Evolutionary conservation across 2,113 vertebrate species (phyloP), one percentile per base, ranked within the genome.

Genomic region (Ceyx cyanopectus): DNA sequence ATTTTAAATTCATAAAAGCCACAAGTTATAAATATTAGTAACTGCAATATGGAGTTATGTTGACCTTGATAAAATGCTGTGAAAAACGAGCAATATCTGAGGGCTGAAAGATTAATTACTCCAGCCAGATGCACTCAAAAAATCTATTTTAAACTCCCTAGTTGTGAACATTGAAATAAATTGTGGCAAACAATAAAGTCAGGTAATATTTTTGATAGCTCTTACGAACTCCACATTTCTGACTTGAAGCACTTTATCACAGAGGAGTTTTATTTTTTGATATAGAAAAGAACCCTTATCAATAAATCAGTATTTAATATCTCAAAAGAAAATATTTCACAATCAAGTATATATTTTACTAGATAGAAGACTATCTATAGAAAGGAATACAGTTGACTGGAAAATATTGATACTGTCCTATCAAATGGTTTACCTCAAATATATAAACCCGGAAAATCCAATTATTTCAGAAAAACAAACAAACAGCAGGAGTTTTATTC

Each of bases 11-110:
- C 45, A 76, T 24, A 85, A 90, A 91, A 62, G 5, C 20, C 54
- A 54, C 82, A 82, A 53, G 20, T 82, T 93, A 12, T 72, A 80
- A 50, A 34, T 73, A 54, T 79, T 82, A 91, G 4, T 37, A 82
- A 45, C 54, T 63, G 70, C 81, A 87, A 80, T 79, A 82, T 41
- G 20, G 29, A 91, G 29, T 53, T 68, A 57, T 26, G 34, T 79
- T 50, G 79, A 85, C 85, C 72, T 68, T 69, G 70, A 87, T 79
- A 82, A 92, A 89, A 92, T 75, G 61, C 29, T 56, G 19, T 75
- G 66, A 78, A 87, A 84, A 89, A 75, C 40, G 19, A 86, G 18
- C n/a, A 58, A 40, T 75, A 67, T 48, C 43, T 89, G 43, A 81
- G 8, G 15, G 16, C 1, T 89, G 40, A 85, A 91, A 85, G 53